A percentile compares a stretch with the other conserved stretches of the same genome.
Evolutionary conservation across 2,113 vertebrate genomes (phyloP).

Genomic region (Sinocyclocheilus maitianheensis): DNA sequence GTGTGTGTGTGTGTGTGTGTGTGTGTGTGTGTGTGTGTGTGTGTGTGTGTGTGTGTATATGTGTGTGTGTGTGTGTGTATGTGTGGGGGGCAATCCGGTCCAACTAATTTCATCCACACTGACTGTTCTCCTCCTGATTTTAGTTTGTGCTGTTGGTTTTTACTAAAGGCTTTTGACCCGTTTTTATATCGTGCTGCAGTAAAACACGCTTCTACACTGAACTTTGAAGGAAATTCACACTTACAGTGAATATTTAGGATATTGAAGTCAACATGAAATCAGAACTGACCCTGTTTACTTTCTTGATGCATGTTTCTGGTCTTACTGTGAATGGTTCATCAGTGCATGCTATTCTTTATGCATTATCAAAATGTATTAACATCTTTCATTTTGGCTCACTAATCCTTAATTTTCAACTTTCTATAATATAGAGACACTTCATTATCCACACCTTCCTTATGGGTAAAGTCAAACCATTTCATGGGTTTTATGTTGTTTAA

Average conservation of each 20-base stretch:
- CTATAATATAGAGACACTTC: background rate
- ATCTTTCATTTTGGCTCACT: background rate
- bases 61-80: no score
- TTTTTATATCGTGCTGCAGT: conserved; percentile 4
- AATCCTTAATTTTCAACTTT: background rate
- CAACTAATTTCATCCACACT: conserved; percentile 9
- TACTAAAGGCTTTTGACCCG: background rate
- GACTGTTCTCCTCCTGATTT: background rate
- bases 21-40: no score
- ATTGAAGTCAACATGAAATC: conserved; percentile 2
- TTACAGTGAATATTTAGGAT: background rate
- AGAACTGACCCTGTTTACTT: background rate
- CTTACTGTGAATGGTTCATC: background rate
- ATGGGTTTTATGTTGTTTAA: background rate
- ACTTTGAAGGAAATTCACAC: background rate
- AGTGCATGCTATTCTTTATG: background rate
- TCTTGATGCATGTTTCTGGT: background rate
- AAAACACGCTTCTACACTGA: background rate
- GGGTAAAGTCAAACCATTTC: background rate
- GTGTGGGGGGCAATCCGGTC: background rate
- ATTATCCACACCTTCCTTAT: background rate
- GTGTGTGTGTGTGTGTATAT: no score
- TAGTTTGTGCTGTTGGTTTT: background rate
- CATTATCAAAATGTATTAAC: background rate
- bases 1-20: background rate